Evolutionary conservation across 1,140 invertebrate species (phyloP), one percentile per base, ranked within the genome.

Genomic region (Stratiolaelaps scimitus): DNA sequence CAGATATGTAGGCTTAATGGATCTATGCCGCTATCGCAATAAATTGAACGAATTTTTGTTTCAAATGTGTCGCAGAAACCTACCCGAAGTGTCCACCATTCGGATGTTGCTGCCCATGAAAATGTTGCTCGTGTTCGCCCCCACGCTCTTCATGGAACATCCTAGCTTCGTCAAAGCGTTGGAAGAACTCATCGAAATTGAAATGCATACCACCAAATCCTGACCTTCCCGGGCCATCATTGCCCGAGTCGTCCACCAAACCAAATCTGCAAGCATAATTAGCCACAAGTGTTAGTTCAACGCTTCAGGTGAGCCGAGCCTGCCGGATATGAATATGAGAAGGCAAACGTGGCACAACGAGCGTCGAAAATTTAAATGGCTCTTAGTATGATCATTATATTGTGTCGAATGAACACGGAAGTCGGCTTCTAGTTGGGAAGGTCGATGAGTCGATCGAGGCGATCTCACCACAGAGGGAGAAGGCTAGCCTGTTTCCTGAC

Each of bases 131-230:
- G 45, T 43, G 64, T 13, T 15, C 19, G 19, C 43, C 47, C 29
- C 28, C 48, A 43, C 23, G 19, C 34, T 64, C 26, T 34, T 43
- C 66, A 67, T 70, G 65, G 69, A 69, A 70, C 26, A 64, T 29
- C 30, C 70, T 68, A 28, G 65, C 65, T 20, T 71, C 69, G 67
- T 72, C 71, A 70, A 74, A 74, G 20, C 70, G 66, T 26, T 68
- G 70, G 65, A 74, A 76, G 68, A 76, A 75, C n/a, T 76, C 71
- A 64, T 74, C 64, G 45, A 74, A 73, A 60, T 75, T 70, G 65
- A 74, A 74, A 46, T 70, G 7, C 19, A 69, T 68, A 46, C 66
- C 67, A 34, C 65, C 44, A n/a, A 30, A 20, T 26, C 69, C 66
- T 34, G 48, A 44, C 26, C 68, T 67, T 43, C 64, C 40, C 17